Conservation (phyloP, 2,113 vertebrate genomes). For the Callocephalon fimbriatum region DNA sequence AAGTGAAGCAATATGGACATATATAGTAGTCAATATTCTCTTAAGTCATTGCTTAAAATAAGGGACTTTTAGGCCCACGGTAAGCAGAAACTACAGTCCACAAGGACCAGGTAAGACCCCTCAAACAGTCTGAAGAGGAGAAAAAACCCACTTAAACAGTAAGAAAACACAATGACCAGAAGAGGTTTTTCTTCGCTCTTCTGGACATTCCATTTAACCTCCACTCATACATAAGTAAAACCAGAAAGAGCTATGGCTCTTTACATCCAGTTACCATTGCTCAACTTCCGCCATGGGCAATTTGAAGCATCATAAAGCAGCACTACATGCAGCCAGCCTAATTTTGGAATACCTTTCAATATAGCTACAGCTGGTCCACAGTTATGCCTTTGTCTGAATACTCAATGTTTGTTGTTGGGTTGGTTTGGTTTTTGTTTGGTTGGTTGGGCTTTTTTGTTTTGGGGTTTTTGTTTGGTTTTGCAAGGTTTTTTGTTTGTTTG, state of each 20-base stretch:
- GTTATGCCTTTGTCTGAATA: background rate
- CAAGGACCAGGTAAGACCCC: too few relatives aligned
- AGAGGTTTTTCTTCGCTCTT: background rate
- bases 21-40: too few relatives aligned
- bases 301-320: accelerated
- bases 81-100: too few relatives aligned
- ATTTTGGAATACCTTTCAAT: background rate
- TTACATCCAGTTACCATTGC: background rate
- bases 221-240: background rate
- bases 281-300: background rate
- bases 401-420: accelerated
- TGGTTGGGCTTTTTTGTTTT: background rate
- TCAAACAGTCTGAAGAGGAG: background rate
- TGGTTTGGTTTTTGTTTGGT: background rate
- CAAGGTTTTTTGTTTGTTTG: background rate
- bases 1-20: too few relatives aligned
- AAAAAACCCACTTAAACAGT: background rate
- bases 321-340: background rate
- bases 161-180: background rate
- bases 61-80: too few relatives aligned
- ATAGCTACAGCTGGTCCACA: background rate
- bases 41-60: too few relatives aligned
- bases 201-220: background rate
- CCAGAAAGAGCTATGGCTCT: background rate
- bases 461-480: background rate